phyloP scores from a whole-genome alignment of 2,888 invertebrate species.

The Colletes collaris region DNA sequence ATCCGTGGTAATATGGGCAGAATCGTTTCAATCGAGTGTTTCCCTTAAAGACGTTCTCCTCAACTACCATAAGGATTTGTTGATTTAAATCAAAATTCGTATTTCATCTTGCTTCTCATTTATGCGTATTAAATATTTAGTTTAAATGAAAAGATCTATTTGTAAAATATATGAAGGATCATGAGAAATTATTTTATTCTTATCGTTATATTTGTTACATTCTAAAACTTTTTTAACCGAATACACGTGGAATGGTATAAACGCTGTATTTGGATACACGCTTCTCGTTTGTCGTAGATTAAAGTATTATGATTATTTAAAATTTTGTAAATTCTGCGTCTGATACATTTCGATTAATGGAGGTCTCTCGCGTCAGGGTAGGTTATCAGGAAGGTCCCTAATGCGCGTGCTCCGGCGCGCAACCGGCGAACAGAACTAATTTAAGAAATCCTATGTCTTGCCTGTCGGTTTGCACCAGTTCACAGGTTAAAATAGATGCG shows the following conservation, averaged over 20 bases:
- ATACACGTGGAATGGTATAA: background rate
- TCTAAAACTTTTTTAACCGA: background rate
- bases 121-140: no score
- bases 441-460: constrained; percentile 80
- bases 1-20: no score
- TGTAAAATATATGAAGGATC: no score
- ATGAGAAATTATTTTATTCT: background rate
- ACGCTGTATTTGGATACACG: background rate
- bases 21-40: no score
- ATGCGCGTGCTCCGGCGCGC: constrained; percentile 76
- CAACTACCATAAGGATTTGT: no score
- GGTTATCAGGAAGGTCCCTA: constrained; percentile 49
- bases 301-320: background rate
- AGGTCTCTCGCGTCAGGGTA: constrained; percentile 30
- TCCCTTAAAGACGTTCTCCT: no score
- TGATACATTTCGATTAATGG: constrained; percentile 19
- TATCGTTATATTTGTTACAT: background rate
- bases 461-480: constrained; percentile 80
- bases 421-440: constrained; percentile 78
- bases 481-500: constrained; percentile 81
- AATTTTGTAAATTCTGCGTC: constrained; percentile 2
- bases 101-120: no score
- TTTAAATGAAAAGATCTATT: no score
- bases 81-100: no score
- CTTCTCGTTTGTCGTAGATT: background rate